These are phyloP conservation scores for Halcyon malimbica DNA, from an alignment of 2,113 vertebrate species.

Conservation along the genomic window DNA sequence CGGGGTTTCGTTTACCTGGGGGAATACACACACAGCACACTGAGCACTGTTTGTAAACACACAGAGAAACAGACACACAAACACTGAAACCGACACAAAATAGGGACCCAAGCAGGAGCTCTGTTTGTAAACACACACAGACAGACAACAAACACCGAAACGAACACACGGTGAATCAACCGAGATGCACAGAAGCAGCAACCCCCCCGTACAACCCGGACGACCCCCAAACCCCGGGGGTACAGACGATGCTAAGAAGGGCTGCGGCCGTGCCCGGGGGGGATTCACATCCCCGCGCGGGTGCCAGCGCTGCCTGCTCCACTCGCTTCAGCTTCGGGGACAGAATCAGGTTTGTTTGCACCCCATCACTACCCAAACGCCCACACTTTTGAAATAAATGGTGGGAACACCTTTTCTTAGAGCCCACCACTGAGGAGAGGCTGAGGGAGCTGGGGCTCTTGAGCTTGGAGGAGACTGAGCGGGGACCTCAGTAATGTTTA, in stretches of 20 bases:
- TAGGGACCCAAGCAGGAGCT: neutral
- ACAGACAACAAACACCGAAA: neutral
- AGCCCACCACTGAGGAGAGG: no score
- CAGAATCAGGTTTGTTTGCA: neutral
- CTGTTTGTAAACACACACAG: neutral
- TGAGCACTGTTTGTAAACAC: neutral
- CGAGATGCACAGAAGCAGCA: neutral
- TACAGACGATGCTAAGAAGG: neutral
- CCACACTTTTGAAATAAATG: neutral
- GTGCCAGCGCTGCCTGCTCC: neutral
- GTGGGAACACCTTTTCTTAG: neutral
- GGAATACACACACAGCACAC: neutral
- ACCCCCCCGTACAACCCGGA: accelerated
- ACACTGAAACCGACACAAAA: neutral
- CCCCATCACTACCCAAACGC: neutral
- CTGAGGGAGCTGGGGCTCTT: no score
- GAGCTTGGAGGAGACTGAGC: no score
- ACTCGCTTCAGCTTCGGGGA: accelerated
- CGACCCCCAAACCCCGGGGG: neutral
- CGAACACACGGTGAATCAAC: neutral
- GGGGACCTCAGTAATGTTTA: no score
- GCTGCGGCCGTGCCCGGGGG: neutral
- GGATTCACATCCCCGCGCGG: neutral
- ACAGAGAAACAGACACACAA: accelerated
- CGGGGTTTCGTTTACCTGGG: neutral